A percentile compares a stretch with the other conserved stretches of the same genome.
These are phyloP conservation scores for Oreohelix idahoensis DNA, from an alignment of 1,140 invertebrate genomes.

Conservation along the genomic window DNA sequence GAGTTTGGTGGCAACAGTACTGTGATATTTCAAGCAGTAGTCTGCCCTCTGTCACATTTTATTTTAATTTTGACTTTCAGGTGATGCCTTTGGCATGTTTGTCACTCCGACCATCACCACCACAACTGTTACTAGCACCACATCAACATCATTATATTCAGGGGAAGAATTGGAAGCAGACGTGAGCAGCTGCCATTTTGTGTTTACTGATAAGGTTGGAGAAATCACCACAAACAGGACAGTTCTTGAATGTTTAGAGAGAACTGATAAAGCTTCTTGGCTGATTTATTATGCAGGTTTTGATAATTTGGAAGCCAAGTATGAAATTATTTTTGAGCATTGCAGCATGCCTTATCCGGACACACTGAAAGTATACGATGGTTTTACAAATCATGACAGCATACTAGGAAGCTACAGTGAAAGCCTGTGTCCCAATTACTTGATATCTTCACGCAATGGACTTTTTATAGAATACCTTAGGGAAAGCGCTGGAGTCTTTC, in stretches of 20 bases:
- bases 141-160: not conserved
- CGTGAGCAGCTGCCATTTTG: not conserved
- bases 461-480: not conserved
- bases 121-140: not conserved
- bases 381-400: not conserved
- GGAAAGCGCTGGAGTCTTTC: not conserved
- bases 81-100: not conserved
- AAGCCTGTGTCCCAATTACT: not conserved
- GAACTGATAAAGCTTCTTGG: not conserved
- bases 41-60: not conserved
- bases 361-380: not conserved
- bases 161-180: not conserved
- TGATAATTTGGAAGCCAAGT: not conserved
- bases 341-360: not conserved
- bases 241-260: not conserved
- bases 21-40: not conserved
- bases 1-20: too few relatives aligned
- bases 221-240: not conserved
- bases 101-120: not conserved
- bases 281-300: not conserved
- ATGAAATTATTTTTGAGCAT: not conserved
- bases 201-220: not conserved
- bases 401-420: not conserved
- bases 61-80: not conserved
- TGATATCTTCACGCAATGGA: not conserved